A percentile compares a stretch with the other conserved stretches of the same genome.
Evolutionary conservation across 2,888 invertebrate species (phyloP).

Genomic region (Scotopteryx bipunctaria): DNA sequence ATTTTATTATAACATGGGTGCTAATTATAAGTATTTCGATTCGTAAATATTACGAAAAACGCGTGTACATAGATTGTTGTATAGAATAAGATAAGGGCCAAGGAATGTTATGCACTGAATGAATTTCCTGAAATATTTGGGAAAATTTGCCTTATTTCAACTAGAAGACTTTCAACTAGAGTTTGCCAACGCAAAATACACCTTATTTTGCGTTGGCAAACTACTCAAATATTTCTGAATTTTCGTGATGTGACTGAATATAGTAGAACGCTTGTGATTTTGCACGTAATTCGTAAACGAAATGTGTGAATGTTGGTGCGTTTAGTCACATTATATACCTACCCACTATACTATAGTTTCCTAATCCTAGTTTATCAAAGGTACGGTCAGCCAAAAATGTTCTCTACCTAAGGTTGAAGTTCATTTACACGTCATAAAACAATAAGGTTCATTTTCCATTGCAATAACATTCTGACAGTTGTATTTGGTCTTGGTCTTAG

Average conservation of each 20-base stretch:
- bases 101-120: conserved; percentile 13
- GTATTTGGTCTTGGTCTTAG: no score
- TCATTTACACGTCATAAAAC: no score
- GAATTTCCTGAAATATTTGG: background rate
- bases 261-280: conserved; percentile 44
- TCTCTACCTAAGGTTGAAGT: no score
- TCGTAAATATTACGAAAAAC: conserved; percentile 44
- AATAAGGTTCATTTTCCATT: no score
- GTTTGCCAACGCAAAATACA: no score
- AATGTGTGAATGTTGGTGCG: conserved; percentile 44
- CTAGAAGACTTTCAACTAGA: no score
- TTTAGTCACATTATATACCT: conserved; percentile 58
- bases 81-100: conserved; percentile 51
- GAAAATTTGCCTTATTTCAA: background rate
- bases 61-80: conserved; percentile 64
- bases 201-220: background rate
- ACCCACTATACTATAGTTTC: conserved; percentile 10
- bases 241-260: conserved; percentile 1
- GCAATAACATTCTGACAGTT: no score
- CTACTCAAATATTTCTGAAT: conserved; percentile 1
- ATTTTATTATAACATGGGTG: conserved; percentile 68
- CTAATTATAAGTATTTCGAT: conserved; percentile 57
- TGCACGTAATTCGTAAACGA: conserved; percentile 56
- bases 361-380: no score
- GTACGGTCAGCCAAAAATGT: no score